phyloP scores from a whole-genome alignment of 2,888 invertebrate species.

The Drosophila histrio region DNA sequence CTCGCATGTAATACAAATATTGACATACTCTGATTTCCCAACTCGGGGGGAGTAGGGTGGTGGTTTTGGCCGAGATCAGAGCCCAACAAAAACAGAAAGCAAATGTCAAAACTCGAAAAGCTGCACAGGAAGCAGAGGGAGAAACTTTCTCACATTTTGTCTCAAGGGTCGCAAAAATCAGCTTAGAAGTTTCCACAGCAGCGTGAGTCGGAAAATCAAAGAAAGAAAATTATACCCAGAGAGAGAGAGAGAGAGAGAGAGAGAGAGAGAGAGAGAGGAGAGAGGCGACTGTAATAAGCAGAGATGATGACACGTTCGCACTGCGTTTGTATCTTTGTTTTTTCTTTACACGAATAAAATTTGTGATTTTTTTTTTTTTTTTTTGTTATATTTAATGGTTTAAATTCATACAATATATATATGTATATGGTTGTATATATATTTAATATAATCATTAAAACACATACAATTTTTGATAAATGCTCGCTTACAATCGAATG shows the following conservation, averaged over 20 bases:
- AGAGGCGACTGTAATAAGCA: constrained; percentile 54
- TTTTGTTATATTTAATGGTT: constrained; percentile 64
- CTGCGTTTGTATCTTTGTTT: not conserved
- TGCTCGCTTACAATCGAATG: constrained; percentile 78
- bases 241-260: too few relatives aligned
- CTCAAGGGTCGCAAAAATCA: constrained; percentile 63
- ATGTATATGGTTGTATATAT: constrained; percentile 64
- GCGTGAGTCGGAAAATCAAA: constrained; percentile 35
- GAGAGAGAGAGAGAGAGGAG: too few relatives aligned
- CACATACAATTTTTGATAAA: constrained; percentile 80
- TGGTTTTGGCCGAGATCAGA: constrained; percentile 28
- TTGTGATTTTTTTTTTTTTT: constrained; percentile 47
- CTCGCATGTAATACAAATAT: constrained; percentile 73
- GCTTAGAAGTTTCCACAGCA: constrained; percentile 51
- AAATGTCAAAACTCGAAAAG: constrained; percentile 69
- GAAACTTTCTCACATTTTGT: constrained; percentile 12
- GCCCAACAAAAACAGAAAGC: constrained; percentile 27
- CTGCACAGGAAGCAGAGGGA: not conserved
- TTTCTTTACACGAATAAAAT: constrained; percentile 30
- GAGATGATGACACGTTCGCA: constrained; percentile 59
- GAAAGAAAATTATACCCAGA: not conserved
- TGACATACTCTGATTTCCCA: constrained; percentile 71
- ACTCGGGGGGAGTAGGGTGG: constrained; percentile 1
- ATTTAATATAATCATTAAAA: constrained; percentile 80
- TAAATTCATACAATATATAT: constrained; percentile 67